Evolutionary conservation across 2,888 invertebrate genomes (phyloP).

Genomic region (Pristionchus japonicus): DNA sequence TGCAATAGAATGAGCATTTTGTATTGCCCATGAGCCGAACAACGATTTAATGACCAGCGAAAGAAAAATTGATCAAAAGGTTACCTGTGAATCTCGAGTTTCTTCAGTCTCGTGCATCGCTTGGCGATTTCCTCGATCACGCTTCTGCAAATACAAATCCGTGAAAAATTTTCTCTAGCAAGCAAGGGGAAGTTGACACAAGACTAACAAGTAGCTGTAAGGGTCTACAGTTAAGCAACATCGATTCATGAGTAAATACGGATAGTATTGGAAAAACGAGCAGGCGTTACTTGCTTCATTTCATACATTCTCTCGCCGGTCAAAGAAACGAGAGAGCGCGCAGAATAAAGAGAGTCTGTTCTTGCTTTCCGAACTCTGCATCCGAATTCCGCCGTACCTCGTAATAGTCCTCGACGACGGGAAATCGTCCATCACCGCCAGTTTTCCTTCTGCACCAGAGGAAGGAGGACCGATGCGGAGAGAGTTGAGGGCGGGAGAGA

Average conservation of each 20-base stretch:
- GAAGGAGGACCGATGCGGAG: constrained; percentile 38
- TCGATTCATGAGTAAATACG: no score
- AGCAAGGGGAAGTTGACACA: background rate
- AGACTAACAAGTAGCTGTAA: background rate
- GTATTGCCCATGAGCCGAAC: no score
- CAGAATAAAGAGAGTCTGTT: no score
- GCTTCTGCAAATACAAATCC: background rate
- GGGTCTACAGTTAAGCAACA: no score
- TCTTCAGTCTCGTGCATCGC: background rate
- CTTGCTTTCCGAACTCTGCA: background rate
- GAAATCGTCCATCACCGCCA: background rate
- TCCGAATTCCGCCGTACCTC: background rate
- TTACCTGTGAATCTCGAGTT: constrained; percentile 17
- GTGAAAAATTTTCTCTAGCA: background rate
- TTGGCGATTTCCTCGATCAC: background rate
- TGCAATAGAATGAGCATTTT: no score
- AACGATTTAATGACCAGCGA: no score
- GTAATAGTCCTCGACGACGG: constrained; percentile 25
- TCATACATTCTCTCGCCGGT: no score
- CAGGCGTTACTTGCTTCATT: no score
- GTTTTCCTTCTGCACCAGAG: background rate
- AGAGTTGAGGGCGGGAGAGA: constrained; percentile 1
- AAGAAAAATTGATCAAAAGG: background rate
- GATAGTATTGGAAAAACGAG: no score
- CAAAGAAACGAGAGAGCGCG: no score